Evolutionary conservation across 2,113 vertebrate species (phyloP).

Genomic region (Stigmatopora nigra): DNA sequence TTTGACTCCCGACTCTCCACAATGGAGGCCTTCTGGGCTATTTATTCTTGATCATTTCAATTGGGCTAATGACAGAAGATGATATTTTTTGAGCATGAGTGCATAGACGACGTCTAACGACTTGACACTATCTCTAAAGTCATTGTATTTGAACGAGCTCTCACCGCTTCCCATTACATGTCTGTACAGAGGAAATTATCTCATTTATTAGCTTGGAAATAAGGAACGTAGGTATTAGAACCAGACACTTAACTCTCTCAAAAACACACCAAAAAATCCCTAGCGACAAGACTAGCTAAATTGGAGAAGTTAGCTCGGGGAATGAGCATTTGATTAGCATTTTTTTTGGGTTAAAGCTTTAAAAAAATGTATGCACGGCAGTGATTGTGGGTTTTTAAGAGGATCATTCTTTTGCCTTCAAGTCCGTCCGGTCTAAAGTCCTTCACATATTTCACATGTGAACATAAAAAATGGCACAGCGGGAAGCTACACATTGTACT

Average conservation of each 20-base stretch:
- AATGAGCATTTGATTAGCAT: constrained; percentile 44
- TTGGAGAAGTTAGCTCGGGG: constrained; percentile 54
- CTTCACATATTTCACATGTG: constrained; percentile 27
- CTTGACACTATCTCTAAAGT: constrained; percentile 11
- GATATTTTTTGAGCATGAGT: constrained; percentile 4
- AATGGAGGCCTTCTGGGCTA: constrained; percentile 1
- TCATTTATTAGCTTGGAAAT: constrained; percentile 26
- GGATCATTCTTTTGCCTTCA: constrained; percentile 48
- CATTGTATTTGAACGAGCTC: constrained; percentile 32
- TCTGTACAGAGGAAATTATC: constrained; percentile 15
- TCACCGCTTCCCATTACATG: constrained; percentile 25
- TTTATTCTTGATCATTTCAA: constrained; percentile 12
- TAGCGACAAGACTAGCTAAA: constrained; percentile 22
- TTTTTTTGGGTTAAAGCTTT: constrained; percentile 43
- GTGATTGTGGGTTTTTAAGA: constrained; percentile 44
- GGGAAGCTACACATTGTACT: constrained; percentile 4
- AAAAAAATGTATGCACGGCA: constrained; percentile 39
- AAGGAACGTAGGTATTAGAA: constrained; percentile 22
- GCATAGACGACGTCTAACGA: constrained; percentile 21
- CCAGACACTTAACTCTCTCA: constrained; percentile 11
- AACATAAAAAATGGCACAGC: constrained; percentile 24
- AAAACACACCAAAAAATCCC: constrained; percentile 19
- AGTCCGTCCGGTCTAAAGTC: constrained; percentile 32
- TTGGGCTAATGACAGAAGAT: constrained; percentile 12
- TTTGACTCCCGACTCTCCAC: neutral